Conservation (phyloP, 2,888 invertebrate genomes). For the Spisula solida region DNA sequence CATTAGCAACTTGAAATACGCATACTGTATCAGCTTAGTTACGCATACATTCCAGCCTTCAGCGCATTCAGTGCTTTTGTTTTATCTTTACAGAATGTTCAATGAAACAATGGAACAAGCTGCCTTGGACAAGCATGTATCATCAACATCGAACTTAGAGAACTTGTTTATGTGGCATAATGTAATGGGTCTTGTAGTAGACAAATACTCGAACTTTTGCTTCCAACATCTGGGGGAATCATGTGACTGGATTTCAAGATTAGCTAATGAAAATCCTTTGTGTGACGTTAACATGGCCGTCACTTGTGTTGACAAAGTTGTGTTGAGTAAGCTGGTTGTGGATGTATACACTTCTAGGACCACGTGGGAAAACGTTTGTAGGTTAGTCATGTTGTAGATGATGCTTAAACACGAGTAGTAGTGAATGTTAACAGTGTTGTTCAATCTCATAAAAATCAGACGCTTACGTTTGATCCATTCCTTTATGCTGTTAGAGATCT, state of each 20-base stretch:
- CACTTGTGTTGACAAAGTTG: constrained; percentile 54
- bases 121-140: constrained; percentile 39
- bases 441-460: too few relatives aligned
- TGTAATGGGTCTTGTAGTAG: constrained; percentile 49
- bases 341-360: constrained; percentile 45
- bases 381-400: constrained; percentile 31
- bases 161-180: constrained; percentile 56
- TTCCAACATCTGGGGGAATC: constrained; percentile 31
- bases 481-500: too few relatives aligned
- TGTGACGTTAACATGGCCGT: constrained; percentile 49
- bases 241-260: constrained; percentile 56
- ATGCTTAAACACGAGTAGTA: too few relatives aligned
- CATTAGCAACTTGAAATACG: too few relatives aligned
- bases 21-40: too few relatives aligned
- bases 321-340: constrained; percentile 54
- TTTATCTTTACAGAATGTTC: constrained; percentile 54
- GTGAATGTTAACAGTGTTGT: too few relatives aligned
- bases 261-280: constrained; percentile 48
- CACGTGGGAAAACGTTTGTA: constrained; percentile 54
- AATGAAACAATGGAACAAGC: constrained; percentile 52
- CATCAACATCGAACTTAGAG: constrained; percentile 37
- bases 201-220: constrained; percentile 50
- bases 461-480: too few relatives aligned
- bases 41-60: too few relatives aligned
- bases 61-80: too few relatives aligned